Percentiles rank a stretch among this genome's conserved stretches.
phyloP scores from a whole-genome alignment of 2,888 invertebrate species.

The Hirtodrosophila duncani region DNA sequence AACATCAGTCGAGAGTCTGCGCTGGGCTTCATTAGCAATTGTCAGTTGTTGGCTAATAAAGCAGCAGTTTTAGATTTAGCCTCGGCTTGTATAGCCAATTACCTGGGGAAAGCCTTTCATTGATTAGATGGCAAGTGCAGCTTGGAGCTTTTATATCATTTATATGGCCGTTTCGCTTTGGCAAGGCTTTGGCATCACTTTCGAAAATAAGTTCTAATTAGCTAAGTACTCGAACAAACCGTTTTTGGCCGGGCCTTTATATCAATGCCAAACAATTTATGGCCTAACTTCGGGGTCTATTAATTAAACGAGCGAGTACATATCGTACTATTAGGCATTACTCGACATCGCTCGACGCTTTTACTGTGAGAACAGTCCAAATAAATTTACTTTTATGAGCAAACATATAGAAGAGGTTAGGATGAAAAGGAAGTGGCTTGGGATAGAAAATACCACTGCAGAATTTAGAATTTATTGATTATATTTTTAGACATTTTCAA shows the following conservation, averaged over 20 bases:
- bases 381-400: slow-evolving; percentile 11
- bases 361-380: neutral
- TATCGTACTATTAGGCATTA: too few relatives aligned
- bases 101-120: slow-evolving; percentile 21
- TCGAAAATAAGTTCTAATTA: slow-evolving; percentile 54
- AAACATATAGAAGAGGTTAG: too few relatives aligned
- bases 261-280: slow-evolving; percentile 35
- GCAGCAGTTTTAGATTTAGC: slow-evolving; percentile 1
- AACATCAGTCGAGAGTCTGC: neutral
- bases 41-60: neutral
- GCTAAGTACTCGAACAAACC: slow-evolving; percentile 34
- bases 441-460: too few relatives aligned
- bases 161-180: too few relatives aligned
- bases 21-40: slow-evolving; percentile 35
- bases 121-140: slow-evolving; percentile 33
- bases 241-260: neutral
- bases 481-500: too few relatives aligned
- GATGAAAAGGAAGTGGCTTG: too few relatives aligned
- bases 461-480: too few relatives aligned
- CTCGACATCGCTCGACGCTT: too few relatives aligned
- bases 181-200: too few relatives aligned
- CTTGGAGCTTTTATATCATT: slow-evolving; percentile 20
- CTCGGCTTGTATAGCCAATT: too few relatives aligned
- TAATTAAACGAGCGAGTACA: slow-evolving; percentile 51
- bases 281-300: slow-evolving; percentile 36